Percentiles rank a stretch among this genome's conserved stretches.
phyloP scores from a whole-genome alignment of 2,797 vertebrate genomes.

The Argentina silus region DNA sequence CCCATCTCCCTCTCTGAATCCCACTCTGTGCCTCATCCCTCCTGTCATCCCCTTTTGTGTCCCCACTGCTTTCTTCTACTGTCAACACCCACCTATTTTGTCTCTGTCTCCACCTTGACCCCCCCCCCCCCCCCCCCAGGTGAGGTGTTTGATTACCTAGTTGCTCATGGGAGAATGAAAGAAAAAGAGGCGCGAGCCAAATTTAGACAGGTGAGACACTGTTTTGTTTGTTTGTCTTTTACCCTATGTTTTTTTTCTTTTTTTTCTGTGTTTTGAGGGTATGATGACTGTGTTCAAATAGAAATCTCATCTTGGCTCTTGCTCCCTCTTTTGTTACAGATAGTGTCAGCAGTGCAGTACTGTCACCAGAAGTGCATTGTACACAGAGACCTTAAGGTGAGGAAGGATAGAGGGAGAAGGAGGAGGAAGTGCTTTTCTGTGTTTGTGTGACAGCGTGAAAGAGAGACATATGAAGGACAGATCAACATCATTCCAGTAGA shows the following conservation, averaged over 20 bases:
- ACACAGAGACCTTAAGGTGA: constrained; percentile 94
- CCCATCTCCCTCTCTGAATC: not conserved
- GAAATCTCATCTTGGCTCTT: not conserved
- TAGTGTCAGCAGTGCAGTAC: constrained; percentile 96
- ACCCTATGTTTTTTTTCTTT: not conserved
- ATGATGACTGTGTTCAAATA: not conserved
- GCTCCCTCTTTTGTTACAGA: constrained; percentile 70
- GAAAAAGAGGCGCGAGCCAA: constrained; percentile 97
- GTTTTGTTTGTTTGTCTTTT: not conserved
- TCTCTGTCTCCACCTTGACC: not conserved
- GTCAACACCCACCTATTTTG: not conserved
- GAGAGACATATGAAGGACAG: not conserved
- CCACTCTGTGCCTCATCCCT: not conserved
- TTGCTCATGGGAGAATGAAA: constrained; percentile 97
- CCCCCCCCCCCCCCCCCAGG: constrained; percentile 71
- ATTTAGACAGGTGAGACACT: constrained; percentile 93
- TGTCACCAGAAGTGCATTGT: constrained; percentile 97
- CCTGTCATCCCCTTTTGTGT: not conserved
- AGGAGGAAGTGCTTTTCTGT: constrained; percentile 5
- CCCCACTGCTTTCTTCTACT: not conserved
- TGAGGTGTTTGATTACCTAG: constrained; percentile 96
- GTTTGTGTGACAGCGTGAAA: constrained; percentile 1
- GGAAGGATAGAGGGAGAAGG: constrained; percentile 11
- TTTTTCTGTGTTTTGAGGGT: not conserved
- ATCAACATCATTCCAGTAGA: not conserved